phyloP scores from a whole-genome alignment of 2,113 vertebrate species.

The Willisornis vidua region DNA sequence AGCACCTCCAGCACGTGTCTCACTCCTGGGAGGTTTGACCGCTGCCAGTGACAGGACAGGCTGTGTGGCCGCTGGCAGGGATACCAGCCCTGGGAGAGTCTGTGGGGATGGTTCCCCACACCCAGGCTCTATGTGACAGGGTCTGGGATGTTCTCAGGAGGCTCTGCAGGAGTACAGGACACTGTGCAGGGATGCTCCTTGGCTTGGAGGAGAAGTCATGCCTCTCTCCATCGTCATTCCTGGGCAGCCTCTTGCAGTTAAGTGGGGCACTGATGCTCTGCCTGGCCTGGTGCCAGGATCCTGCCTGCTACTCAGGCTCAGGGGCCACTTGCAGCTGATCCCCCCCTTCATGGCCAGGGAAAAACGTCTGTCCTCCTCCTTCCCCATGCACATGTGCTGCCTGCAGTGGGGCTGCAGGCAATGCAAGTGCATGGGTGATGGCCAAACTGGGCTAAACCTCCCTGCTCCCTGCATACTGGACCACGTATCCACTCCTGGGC shows the following conservation, averaged over 20 bases:
- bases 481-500: not conserved
- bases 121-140: not conserved
- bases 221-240: not conserved
- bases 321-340: conserved; percentile 17
- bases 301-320: not conserved
- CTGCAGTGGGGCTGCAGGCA: not conserved
- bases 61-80: accelerated
- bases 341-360: not conserved
- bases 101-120: accelerated
- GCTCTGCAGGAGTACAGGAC: not conserved
- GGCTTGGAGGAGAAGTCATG: not conserved
- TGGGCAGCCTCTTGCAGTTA: conserved; percentile 23
- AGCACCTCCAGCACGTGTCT: not conserved
- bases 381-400: not conserved
- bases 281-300: not conserved
- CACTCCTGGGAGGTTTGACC: not conserved
- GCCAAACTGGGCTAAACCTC: not conserved
- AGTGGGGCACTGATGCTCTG: conserved; percentile 43
- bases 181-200: not conserved
- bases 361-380: not conserved
- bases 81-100: not conserved
- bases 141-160: not conserved
- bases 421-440: not conserved
- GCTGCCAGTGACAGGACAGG: not conserved
- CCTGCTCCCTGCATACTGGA: accelerated